Base-by-base conservation (phyloP, 2,113 vertebrate genomes). In the Pithys albifrons region DNA sequence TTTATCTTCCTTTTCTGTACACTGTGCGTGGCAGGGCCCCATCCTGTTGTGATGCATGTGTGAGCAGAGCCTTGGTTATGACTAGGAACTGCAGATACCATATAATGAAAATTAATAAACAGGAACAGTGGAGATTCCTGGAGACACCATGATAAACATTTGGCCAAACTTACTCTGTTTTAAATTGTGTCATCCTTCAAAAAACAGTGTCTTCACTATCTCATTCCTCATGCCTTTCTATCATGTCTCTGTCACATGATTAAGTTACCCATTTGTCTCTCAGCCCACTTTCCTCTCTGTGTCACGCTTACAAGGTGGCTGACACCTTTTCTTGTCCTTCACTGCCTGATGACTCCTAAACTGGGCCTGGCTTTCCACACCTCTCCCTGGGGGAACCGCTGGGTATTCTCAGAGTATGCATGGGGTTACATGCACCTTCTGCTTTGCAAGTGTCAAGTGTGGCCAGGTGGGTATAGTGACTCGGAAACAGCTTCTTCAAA, bases 51-150 rank as follows among this genome's bases (percentile, higher is more conserved):
- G 19, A 45, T 35, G 49, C 41, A 24, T 54, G 31, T 83, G 58
- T 88, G 58, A 76, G 49, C 66, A 45, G n/a, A 87, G 37, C 58
- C 87, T 85, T 82, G 66, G 13, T 79, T 88, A 81, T 91, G 49
- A 49, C 33, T 82, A 86, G 57, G 46, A 89, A 24, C 49, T 94
- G 66, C 61, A 83, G 87, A 61, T 83, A 85, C 49, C 43, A 62
- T 88, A 46, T 74, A 45, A 70, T 91, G 89, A 97, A 91, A 93
- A 86, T 92, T 91, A 91, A 85, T 91, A 93, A 95, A 85, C 27
- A 72, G 87, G 49, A 93, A 61, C n/a, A 62, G 58, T 79, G 74
- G 54, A 82, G 62, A 46, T 72, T 95, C 49, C 57, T 95, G 72
- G 65, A 71, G 54, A 90, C 33, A 46, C 52, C 75, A 12, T 62